A percentile compares a stretch with the other conserved stretches of the same genome.
Evolutionary conservation across 2,797 vertebrate species (phyloP).

Genomic region (Semotilus atromaculatus): DNA sequence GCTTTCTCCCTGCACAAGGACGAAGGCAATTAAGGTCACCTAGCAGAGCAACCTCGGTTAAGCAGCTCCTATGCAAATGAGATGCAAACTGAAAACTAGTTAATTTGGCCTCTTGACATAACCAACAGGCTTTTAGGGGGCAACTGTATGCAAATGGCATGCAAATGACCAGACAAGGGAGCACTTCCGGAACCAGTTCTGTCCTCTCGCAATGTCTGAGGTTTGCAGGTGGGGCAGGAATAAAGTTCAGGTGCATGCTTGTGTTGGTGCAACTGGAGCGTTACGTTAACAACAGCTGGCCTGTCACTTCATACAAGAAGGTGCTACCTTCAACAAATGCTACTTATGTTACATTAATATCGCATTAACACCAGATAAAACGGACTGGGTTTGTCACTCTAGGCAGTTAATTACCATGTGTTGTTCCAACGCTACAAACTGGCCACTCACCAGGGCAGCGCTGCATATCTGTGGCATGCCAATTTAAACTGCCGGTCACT

Average conservation of each 20-base stretch:
- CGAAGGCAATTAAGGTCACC: slow-evolving; percentile 74
- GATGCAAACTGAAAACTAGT: slow-evolving; percentile 82
- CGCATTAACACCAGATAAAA: slow-evolving; percentile 18
- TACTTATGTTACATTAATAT: slow-evolving; percentile 16
- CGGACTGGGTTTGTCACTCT: not conserved
- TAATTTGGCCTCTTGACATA: slow-evolving; percentile 83
- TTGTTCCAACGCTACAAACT: slow-evolving; percentile 27
- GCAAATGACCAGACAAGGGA: slow-evolving; percentile 76
- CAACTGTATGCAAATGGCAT: slow-evolving; percentile 79
- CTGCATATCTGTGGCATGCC: slow-evolving; percentile 53
- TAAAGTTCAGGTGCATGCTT: slow-evolving; percentile 6
- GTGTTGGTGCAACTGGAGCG: slow-evolving; percentile 13
- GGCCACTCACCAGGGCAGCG: slow-evolving; percentile 26
- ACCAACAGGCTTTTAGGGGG: slow-evolving; percentile 75
- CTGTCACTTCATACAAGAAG: slow-evolving; percentile 17
- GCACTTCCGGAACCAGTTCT: slow-evolving; percentile 50
- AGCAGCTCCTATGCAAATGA: slow-evolving; percentile 80
- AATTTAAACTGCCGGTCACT: slow-evolving; percentile 58
- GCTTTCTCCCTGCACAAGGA: slow-evolving; percentile 59
- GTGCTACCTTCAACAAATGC: slow-evolving; percentile 4
- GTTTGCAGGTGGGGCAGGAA: slow-evolving; percentile 4
- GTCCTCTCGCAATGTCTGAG: not conserved
- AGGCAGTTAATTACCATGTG: not conserved
- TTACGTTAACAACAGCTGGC: slow-evolving; percentile 37
- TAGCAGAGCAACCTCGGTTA: slow-evolving; percentile 77